Evolutionary conservation across 2,113 vertebrate genomes (phyloP), one percentile per base, ranked within the genome.

Genomic region (Lasiurus cinereus): DNA sequence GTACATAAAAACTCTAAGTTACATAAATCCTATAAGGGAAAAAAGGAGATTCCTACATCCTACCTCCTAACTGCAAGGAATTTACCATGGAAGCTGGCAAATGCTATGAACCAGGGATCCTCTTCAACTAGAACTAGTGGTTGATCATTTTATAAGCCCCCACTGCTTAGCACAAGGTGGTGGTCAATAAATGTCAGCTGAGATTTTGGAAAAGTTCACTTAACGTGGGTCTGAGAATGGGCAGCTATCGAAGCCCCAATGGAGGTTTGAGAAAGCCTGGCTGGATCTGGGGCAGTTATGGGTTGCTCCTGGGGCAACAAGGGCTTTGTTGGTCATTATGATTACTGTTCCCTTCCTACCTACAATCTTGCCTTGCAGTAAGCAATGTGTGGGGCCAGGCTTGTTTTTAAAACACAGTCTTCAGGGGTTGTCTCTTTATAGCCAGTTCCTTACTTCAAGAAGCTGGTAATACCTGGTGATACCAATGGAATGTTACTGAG

Each of bases 401-500:
- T 6, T 59, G 22, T 76, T 90, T 90, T 84, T 48, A 52, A 59
- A n/a, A 82, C 21, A 36, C 6, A 21, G 4, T 92, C 27, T 69
- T 91, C 10, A 64, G 33, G 5, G 16, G 22, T 73, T 74, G 10
- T 15, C 29, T 6, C 10, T 85, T 79, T n/a, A 83, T 91, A 52
- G 48, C 84, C 43, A 62, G 31, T 85, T 95, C 78, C 59, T 92
- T 82, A 52, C 29, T 88, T 90, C 50, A 11, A 69, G 52, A 88
- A 78, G 54, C 39, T 83, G 31, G 8, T 39, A 62, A 46, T 69
- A 73, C 54, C 43, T 94, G 46, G 46, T 76, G 46, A 31, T 48
- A 50, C 29, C 24, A 15, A 29, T 36, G 27, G 21, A 67, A 39
- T 82, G 43, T 50, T 87, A 77, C 72, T 22, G 80, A 92, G 39